Conservation (phyloP, 2,888 invertebrate genomes). For the Pollenia griseotomentosa region DNA sequence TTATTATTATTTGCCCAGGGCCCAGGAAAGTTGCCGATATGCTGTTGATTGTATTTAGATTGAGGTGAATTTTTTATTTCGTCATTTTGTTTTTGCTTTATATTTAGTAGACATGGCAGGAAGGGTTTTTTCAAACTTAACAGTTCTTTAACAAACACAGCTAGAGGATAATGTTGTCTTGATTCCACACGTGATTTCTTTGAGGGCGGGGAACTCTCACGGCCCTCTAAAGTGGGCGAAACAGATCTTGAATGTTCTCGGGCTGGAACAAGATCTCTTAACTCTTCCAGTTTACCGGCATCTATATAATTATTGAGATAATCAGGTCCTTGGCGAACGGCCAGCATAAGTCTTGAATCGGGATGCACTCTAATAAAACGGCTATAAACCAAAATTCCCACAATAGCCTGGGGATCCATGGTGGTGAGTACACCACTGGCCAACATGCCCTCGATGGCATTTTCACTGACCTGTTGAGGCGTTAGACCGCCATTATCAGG, state of each 20-base stretch:
- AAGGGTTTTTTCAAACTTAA: conserved; percentile 80
- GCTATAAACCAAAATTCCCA: conserved; percentile 93
- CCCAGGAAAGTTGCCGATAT: conserved; percentile 47
- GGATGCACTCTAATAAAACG: conserved; percentile 91
- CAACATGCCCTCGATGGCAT: conserved; percentile 87
- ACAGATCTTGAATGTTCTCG: conserved; percentile 85
- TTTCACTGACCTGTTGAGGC: conserved; percentile 88
- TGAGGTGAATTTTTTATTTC: conserved; percentile 75
- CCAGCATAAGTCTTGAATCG: conserved; percentile 90
- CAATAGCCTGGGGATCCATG: conserved; percentile 91
- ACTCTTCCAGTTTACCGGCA: conserved; percentile 92
- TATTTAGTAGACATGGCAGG: conserved; percentile 79
- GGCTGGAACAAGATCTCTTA: conserved; percentile 91
- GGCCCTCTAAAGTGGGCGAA: conserved; percentile 80
- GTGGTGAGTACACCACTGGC: conserved; percentile 90
- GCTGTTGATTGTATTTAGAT: conserved; percentile 58
- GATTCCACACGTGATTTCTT: conserved; percentile 83
- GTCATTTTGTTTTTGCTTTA: conserved; percentile 76
- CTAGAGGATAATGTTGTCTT: conserved; percentile 82
- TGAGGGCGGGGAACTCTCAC: conserved; percentile 78
- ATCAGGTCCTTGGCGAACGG: conserved; percentile 91
- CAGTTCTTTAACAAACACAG: conserved; percentile 81
- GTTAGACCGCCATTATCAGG: conserved; percentile 86
- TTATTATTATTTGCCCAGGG: conserved; percentile 72
- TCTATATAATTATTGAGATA: conserved; percentile 91